Evolutionary conservation across 2,888 invertebrate species (phyloP).

Genomic region (Baronia brevicornis): DNA sequence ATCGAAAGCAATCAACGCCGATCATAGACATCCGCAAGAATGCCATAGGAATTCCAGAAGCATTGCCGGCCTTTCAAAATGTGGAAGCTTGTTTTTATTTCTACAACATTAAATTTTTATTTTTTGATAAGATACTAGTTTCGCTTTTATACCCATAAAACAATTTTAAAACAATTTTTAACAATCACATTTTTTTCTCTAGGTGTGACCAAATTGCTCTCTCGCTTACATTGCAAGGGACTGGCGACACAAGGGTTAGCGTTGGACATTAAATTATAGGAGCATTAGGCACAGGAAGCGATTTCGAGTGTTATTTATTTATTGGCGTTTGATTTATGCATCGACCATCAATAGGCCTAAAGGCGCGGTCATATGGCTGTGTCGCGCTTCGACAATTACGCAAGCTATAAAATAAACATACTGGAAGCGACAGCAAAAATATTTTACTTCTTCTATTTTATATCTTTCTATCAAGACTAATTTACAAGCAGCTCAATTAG

Average conservation of each 20-base stretch:
- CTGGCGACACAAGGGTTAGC: slow-evolving; percentile 10
- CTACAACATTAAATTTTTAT: too few relatives aligned
- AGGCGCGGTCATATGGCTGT: slow-evolving; percentile 57
- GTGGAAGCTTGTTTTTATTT: too few relatives aligned
- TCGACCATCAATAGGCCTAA: slow-evolving; percentile 54
- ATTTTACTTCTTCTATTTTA: not conserved
- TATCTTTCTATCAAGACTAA: too few relatives aligned
- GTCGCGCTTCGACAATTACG: slow-evolving; percentile 41
- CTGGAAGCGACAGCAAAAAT: slow-evolving; percentile 18
- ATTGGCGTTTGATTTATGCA: slow-evolving; percentile 69
- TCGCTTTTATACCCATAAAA: too few relatives aligned
- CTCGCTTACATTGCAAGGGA: too few relatives aligned
- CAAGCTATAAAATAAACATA: not conserved
- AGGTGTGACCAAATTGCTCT: too few relatives aligned
- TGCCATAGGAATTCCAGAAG: too few relatives aligned
- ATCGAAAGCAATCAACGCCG: too few relatives aligned
- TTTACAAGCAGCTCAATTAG: too few relatives aligned
- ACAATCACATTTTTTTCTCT: slow-evolving; percentile 1
- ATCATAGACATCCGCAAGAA: too few relatives aligned
- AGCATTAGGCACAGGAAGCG: slow-evolving; percentile 49
- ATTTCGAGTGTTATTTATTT: slow-evolving; percentile 59
- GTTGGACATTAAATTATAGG: slow-evolving; percentile 24
- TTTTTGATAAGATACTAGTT: too few relatives aligned
- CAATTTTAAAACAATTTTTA: not conserved
- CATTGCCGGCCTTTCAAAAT: too few relatives aligned